Evolutionary conservation across 2,113 vertebrate species (phyloP).

Genomic region (Nycticryphes semicollaris): DNA sequence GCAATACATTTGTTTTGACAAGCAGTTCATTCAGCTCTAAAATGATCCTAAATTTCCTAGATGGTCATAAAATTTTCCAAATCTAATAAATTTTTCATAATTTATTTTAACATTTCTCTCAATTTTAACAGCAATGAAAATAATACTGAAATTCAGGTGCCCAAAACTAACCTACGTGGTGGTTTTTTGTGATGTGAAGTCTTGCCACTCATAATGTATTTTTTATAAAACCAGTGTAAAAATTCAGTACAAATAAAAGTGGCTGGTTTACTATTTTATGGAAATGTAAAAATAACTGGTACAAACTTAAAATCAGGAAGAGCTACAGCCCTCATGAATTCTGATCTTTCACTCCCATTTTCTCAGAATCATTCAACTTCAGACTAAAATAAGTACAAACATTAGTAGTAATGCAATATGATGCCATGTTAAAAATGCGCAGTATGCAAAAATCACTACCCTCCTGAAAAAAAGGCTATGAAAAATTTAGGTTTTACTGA

Average conservation of each 20-base stretch:
- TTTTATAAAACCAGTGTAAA: background rate
- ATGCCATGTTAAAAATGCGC: slow-evolving; percentile 31
- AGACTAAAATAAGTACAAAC: background rate
- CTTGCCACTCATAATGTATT: background rate
- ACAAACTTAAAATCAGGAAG: background rate
- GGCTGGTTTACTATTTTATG: background rate
- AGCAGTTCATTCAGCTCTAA: slow-evolving; percentile 6
- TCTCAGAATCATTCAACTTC: background rate
- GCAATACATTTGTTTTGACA: background rate
- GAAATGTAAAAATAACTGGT: background rate
- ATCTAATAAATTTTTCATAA: background rate
- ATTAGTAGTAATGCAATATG: slow-evolving; percentile 3
- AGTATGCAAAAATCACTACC: slow-evolving; percentile 66
- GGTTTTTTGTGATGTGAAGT: background rate
- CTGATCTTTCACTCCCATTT: slow-evolving; percentile 8
- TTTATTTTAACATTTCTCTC: background rate
- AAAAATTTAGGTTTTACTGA: slow-evolving; percentile 65
- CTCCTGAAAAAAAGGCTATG: slow-evolving; percentile 67
- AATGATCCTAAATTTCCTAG: background rate
- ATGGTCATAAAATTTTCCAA: background rate
- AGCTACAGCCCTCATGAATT: slow-evolving; percentile 10
- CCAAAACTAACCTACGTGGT: background rate
- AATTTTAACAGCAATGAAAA: background rate
- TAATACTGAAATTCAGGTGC: background rate
- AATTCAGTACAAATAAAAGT: background rate